Conservation (phyloP, 2,888 invertebrate genomes). For the Caenorhabditis sulstoni region DNA sequence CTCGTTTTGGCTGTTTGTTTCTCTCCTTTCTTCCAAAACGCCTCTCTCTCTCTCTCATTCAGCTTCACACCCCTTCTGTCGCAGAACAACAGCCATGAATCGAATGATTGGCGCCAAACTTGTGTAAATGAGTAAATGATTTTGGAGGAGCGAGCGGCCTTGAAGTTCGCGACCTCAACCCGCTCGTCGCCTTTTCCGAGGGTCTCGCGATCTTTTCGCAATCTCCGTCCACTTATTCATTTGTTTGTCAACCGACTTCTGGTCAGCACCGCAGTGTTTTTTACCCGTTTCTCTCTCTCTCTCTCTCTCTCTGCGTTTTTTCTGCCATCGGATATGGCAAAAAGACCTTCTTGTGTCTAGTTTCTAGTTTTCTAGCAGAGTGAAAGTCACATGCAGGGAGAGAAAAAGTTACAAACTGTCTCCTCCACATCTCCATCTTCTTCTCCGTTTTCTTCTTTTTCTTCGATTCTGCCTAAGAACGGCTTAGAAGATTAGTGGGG, state of each 20-base stretch:
- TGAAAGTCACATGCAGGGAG: conserved; percentile 1
- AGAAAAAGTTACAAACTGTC: conserved; percentile 49
- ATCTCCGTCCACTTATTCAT: conserved; percentile 34
- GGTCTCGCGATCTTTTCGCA: conserved; percentile 13
- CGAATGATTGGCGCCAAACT: conserved; percentile 31
- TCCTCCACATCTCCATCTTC: conserved; percentile 33
- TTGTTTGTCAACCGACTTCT: conserved; percentile 28
- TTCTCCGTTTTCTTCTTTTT: conserved; percentile 9
- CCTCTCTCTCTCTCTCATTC: too few relatives aligned
- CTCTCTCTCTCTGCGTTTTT: neutral
- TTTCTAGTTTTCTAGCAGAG: conserved; percentile 36
- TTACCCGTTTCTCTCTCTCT: conserved; percentile 12
- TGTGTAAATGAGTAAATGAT: conserved; percentile 30
- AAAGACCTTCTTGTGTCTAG: conserved; percentile 10
- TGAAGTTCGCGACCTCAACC: conserved; percentile 28
- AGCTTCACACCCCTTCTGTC: conserved; percentile 27
- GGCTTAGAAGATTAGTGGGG: conserved; percentile 46
- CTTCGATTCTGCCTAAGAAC: conserved; percentile 25
- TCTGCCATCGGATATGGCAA: conserved; percentile 28
- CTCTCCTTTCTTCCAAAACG: conserved; percentile 13
- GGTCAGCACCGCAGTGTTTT: conserved; percentile 1
- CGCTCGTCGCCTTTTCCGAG: conserved; percentile 19
- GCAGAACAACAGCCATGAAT: conserved; percentile 45
- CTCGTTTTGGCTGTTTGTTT: conserved; percentile 37
- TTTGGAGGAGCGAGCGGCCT: conserved; percentile 32